Conservation (phyloP, 2,113 vertebrate species). For the Dicrurus megarhynchus region DNA sequence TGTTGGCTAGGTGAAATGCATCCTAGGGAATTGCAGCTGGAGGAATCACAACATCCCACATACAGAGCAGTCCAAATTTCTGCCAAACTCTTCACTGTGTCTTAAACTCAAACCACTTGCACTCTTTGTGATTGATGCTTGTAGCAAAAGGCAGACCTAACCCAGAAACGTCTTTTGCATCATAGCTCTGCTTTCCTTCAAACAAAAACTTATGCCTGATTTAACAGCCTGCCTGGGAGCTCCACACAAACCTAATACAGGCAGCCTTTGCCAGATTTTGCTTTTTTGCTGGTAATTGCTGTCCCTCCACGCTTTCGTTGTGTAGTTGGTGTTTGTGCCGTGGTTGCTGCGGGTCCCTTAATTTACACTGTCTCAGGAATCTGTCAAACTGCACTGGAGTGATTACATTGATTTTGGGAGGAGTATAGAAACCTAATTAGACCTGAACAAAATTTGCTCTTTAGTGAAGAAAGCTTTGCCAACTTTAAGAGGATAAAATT, state of each 20-base stretch:
- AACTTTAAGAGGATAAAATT: constrained; percentile 57
- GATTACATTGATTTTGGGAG: constrained; percentile 21
- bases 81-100: constrained; percentile 40
- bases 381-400: neutral
- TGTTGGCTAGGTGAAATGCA: constrained; percentile 32
- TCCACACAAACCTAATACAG: neutral
- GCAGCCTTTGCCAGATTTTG: neutral
- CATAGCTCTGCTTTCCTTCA: neutral
- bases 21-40: neutral
- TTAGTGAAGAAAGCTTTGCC: constrained; percentile 38
- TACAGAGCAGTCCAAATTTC: neutral
- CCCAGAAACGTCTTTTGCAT: neutral
- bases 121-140: constrained; percentile 10
- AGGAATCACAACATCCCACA: constrained; percentile 13
- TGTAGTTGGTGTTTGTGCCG: neutral
- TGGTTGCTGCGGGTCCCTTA: neutral
- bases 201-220: neutral
- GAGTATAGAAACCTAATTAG: constrained; percentile 36
- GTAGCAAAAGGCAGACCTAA: neutral
- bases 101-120: constrained; percentile 32
- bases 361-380: neutral
- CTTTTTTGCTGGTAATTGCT: neutral
- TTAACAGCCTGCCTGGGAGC: neutral
- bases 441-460: constrained; percentile 48
- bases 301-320: neutral